Percentiles rank a stretch among this genome's conserved stretches.
phyloP scores from a whole-genome alignment of 2,888 invertebrate genomes.

The Ptychoptera contaminata region DNA sequence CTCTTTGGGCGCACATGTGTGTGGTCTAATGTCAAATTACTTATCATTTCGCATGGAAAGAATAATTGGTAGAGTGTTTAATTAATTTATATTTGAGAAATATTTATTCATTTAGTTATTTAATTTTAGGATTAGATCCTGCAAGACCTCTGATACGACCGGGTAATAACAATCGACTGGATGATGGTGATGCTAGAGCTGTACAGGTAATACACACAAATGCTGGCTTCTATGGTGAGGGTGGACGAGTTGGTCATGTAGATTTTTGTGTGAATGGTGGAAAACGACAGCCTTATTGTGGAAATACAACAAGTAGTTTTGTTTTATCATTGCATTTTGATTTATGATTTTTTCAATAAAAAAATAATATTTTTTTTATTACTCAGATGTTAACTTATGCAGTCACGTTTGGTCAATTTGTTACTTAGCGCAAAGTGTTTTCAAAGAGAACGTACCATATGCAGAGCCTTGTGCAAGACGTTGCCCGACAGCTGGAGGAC shows the following conservation, averaged over 20 bases:
- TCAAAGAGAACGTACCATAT: slow-evolving; percentile 33
- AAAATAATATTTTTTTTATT: not conserved
- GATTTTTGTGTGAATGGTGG: slow-evolving; percentile 72
- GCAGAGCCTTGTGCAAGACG: slow-evolving; percentile 59
- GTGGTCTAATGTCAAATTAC: slow-evolving; percentile 58
- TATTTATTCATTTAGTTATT: not conserved
- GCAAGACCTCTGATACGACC: slow-evolving; percentile 51
- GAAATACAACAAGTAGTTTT: slow-evolving; percentile 47
- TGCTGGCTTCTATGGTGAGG: slow-evolving; percentile 64
- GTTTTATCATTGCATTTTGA: not conserved
- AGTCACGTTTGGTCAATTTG: slow-evolving; percentile 69
- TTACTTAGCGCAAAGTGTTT: slow-evolving; percentile 62
- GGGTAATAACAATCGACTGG: slow-evolving; percentile 44
- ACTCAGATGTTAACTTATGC: slow-evolving; percentile 52
- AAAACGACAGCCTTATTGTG: slow-evolving; percentile 55
- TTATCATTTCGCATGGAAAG: slow-evolving; percentile 55
- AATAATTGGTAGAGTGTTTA: slow-evolving; percentile 41
- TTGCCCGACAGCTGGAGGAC: slow-evolving; percentile 42
- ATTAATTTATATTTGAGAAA: not conserved
- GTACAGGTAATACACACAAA: slow-evolving; percentile 68
- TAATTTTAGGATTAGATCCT: slow-evolving; percentile 46
- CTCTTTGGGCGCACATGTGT: slow-evolving; percentile 59
- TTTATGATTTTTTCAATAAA: not conserved
- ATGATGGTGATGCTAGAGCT: slow-evolving; percentile 57
- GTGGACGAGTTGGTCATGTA: slow-evolving; percentile 54